A percentile compares a stretch with the other conserved stretches of the same genome.
These are phyloP conservation scores for Acrocyrtus sp. DNA, from an alignment of 2,888 invertebrate genomes.

Conservation along the genomic window DNA sequence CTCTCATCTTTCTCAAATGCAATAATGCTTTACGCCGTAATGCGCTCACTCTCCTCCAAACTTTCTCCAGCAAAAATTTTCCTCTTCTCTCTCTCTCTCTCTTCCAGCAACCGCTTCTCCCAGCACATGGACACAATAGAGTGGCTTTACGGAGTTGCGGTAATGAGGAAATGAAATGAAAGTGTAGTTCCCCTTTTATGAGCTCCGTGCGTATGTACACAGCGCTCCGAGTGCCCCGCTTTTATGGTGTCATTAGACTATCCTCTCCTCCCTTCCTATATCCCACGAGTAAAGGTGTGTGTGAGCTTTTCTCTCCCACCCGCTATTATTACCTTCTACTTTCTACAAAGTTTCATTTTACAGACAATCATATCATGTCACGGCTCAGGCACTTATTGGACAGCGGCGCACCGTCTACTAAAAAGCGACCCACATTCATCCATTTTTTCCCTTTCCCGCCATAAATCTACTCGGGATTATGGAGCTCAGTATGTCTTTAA, in stretches of 20 bases:
- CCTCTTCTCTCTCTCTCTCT: conserved; percentile 4
- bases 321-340: neutral
- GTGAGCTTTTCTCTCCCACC: neutral
- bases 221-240: too few relatives aligned
- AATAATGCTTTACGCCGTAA: too few relatives aligned
- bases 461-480: neutral
- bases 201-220: neutral
- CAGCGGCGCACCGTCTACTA: too few relatives aligned
- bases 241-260: too few relatives aligned
- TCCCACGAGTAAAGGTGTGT: too few relatives aligned
- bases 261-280: neutral
- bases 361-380: too few relatives aligned
- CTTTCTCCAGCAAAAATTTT: too few relatives aligned
- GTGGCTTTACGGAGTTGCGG: conserved; percentile 10
- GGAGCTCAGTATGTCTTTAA: too few relatives aligned
- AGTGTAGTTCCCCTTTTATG: conserved; percentile 35
- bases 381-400: too few relatives aligned
- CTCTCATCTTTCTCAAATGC: too few relatives aligned
- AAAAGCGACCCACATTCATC: neutral
- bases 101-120: neutral
- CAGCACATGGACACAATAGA: neutral
- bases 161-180: conserved; percentile 50
- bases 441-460: neutral
- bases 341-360: neutral
- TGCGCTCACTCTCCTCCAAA: too few relatives aligned